Conservation (phyloP, 2,888 invertebrate genomes). For the Lasius fuliginosus region DNA sequence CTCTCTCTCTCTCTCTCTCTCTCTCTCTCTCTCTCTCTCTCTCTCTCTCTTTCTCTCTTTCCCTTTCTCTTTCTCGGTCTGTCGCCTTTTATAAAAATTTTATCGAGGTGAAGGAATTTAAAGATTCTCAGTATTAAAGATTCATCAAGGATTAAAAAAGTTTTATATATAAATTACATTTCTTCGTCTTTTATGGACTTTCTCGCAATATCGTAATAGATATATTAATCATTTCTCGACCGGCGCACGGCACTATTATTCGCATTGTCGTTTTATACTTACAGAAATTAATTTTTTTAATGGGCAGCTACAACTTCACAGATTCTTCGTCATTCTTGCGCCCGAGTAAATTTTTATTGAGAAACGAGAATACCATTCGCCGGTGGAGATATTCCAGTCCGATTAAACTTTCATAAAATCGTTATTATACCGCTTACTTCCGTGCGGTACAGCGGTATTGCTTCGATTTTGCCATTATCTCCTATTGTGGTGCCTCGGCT, state of each 20-base stretch:
- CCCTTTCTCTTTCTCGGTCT: background rate
- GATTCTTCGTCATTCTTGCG: slow-evolving; percentile 4
- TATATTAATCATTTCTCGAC: background rate
- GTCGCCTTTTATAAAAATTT: background rate
- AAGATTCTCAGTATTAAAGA: background rate
- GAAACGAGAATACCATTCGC: background rate
- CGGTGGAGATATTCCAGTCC: slow-evolving; percentile 29
- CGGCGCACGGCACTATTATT: no score
- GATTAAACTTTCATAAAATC: slow-evolving; percentile 50
- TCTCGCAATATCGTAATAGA: background rate
- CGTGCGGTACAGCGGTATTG: slow-evolving; percentile 50
- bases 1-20: background rate
- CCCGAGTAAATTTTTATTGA: background rate
- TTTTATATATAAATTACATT: background rate
- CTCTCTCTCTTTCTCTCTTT: no score
- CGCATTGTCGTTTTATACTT: background rate
- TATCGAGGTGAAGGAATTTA: background rate
- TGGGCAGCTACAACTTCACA: background rate
- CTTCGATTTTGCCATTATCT: slow-evolving; percentile 70
- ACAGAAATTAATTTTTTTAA: slow-evolving; percentile 9
- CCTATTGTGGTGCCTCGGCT: background rate
- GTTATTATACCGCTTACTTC: slow-evolving; percentile 42
- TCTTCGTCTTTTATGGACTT: background rate
- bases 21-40: background rate
- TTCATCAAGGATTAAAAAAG: background rate